Base-by-base conservation (phyloP, 2,888 invertebrate genomes). In the Agrochola lota region DNA sequence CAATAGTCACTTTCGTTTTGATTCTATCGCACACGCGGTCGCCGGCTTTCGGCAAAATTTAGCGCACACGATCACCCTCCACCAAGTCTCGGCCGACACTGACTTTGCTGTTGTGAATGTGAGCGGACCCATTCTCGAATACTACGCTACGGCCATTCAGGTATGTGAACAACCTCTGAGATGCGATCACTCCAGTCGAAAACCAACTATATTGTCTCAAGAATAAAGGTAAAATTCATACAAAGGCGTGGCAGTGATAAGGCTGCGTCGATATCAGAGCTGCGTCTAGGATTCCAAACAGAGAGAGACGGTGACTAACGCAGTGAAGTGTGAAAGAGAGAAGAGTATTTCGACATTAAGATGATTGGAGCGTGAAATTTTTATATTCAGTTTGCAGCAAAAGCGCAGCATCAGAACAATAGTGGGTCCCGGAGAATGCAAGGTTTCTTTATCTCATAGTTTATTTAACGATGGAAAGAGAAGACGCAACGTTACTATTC, bases 251-350 rank as follows among this genome's bases (percentile, higher is more conserved):
- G 76, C 86, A 93, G 91, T 96, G 96, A 96, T 96, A 96, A 96
- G 95, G 92, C 94, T 94, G 95, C 95, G 96, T 96, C 96, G 96
- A 96, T 96, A 96, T 95, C 96, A 96, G 92, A 93, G 94, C 95
- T 94, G 93, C 92, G 96, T 95, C 96, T 96, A 95, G 96, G 95
- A 95, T 94, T 91, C 92, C 91, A 88, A 92, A 92, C 87, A 87
- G 93, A 95, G 89, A 70, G 95, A 91, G 95, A 94, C 78, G 76
- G 26, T 80, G 70, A 85, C 80, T 75, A 68, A 77, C 78, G 71
- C 35, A 57, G 35, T 59, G 12, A 52, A 46, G 93, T 77, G 85
- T 26, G 91, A 94, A 84, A 86, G 91, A 85, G 95, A 95, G 62
- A 77, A 87, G 74, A 75, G 72, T 87, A 89, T 90, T 92, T 93